These are phyloP conservation scores for Camptogramma bilineatum DNA, from an alignment of 2,888 invertebrate genomes.

Conservation along the genomic window DNA sequence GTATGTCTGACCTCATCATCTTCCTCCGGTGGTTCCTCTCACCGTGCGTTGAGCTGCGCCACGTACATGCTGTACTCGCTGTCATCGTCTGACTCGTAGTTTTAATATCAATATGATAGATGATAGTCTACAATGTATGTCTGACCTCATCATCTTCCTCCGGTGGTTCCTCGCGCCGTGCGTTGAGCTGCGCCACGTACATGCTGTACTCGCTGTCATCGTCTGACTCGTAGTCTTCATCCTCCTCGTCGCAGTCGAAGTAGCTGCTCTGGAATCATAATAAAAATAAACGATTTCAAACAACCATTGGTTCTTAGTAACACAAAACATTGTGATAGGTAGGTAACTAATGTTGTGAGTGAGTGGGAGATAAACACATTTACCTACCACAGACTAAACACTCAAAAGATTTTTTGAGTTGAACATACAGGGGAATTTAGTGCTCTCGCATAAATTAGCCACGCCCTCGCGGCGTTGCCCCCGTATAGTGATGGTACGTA, in stretches of 20 bases:
- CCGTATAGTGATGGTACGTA: too few relatives aligned
- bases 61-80: slow-evolving; percentile 60
- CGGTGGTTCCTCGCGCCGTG: slow-evolving; percentile 41
- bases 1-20: slow-evolving; percentile 69
- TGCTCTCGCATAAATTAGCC: too few relatives aligned
- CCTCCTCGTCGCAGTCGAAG: slow-evolving; percentile 74
- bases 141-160: slow-evolving; percentile 61
- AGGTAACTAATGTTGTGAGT: too few relatives aligned
- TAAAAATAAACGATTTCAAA: not conserved
- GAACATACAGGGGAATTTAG: too few relatives aligned
- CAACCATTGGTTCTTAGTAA: too few relatives aligned
- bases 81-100: slow-evolving; percentile 70
- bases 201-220: slow-evolving; percentile 66
- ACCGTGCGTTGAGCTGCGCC: slow-evolving; percentile 47
- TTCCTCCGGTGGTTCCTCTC: slow-evolving; percentile 46
- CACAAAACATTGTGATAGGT: too few relatives aligned
- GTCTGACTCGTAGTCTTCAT: slow-evolving; percentile 68
- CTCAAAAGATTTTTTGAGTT: too few relatives aligned
- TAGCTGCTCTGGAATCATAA: slow-evolving; percentile 67
- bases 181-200: slow-evolving; percentile 52
- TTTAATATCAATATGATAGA: too few relatives aligned
- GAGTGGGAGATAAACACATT: too few relatives aligned
- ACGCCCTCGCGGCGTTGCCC: too few relatives aligned
- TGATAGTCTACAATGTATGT: too few relatives aligned
- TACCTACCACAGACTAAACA: too few relatives aligned